phyloP scores from a whole-genome alignment of 2,888 invertebrate species.

The Eremobia ochroleuca region DNA sequence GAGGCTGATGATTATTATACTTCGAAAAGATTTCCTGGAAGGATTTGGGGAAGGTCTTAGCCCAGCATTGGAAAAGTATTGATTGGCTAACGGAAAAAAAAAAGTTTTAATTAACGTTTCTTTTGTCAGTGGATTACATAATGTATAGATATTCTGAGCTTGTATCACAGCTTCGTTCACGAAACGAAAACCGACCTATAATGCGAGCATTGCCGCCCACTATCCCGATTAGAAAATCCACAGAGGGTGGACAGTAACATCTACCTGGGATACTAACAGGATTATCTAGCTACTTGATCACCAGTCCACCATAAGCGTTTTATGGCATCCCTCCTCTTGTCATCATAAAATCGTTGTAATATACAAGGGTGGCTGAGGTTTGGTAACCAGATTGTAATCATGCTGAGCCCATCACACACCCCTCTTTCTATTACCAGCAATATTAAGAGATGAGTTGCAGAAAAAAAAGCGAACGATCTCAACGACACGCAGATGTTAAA shows the following conservation, averaged over 20 bases:
- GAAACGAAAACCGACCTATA: neutral
- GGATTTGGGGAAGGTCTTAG: too few relatives aligned
- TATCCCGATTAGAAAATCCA: neutral
- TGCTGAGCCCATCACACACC: conserved; percentile 20
- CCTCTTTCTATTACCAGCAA: conserved; percentile 19
- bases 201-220: neutral
- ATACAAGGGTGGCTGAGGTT: conserved; percentile 28
- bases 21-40: too few relatives aligned
- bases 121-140: too few relatives aligned
- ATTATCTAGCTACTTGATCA: conserved; percentile 18
- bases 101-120: too few relatives aligned
- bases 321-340: conserved; percentile 16
- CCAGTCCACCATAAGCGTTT: conserved; percentile 23
- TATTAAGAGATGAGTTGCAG: conserved; percentile 48
- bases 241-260: neutral
- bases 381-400: conserved; percentile 26
- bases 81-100: too few relatives aligned
- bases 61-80: too few relatives aligned
- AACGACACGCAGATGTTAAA: neutral
- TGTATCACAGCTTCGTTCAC: neutral
- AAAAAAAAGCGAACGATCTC: conserved; percentile 17
- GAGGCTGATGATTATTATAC: too few relatives aligned
- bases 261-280: conserved; percentile 10
- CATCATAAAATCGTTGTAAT: conserved; percentile 13
- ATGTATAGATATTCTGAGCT: neutral